Base-by-base conservation (phyloP, 2,113 vertebrate species). In the Empidonax alnorum region DNA sequence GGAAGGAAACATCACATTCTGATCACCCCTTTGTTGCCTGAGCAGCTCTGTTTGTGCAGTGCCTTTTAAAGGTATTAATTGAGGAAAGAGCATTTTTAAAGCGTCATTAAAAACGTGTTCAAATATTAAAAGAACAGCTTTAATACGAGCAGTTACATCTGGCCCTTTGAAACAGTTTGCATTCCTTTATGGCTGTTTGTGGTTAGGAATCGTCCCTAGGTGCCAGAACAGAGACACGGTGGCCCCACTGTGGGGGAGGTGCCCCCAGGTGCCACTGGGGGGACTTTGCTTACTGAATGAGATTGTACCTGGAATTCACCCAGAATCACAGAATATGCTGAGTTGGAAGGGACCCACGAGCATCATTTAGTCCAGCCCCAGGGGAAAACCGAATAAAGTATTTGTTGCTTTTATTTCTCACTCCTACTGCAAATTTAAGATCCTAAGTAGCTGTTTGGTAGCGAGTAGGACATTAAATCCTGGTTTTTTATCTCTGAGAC, bases 201-300 rank as follows among this genome's bases (percentile, higher is more conserved):
- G 82, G 33, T 18, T 37, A 28, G 33, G 42, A 73, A 46, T 13
- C 50, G n/a, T 13, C 46, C 28, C 61, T 4, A 5, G 1, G n/a
- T 42, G 65, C 69, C 69, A 14, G 76, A 35, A 4, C 19, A 39
- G 68, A 1, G 0, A 24, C 1, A 0, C 1, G 1, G 62, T 6
- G 55, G 41, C 61, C n/a, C 17, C 15, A 2, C 14, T 1, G 11
- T 4, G 8, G 31, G 35, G n/a, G 44, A 42, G 44, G 69, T 76
- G 63, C 53, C 33, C 61, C 49, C 68, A 65, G 44, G 13, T 74
- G 22, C 37, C 33, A 12, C 5, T 1, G 56, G 9, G 50, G 33
- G 31, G 63, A 71, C 5, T 7, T 52, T 14, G n/a, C 31, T 35
- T 7, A 1, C 25, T 1, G 42, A 46, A 25, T 20, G 35, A 53